Conservation (phyloP, 2,113 vertebrate genomes). For the Rutilus rutilus region DNA sequence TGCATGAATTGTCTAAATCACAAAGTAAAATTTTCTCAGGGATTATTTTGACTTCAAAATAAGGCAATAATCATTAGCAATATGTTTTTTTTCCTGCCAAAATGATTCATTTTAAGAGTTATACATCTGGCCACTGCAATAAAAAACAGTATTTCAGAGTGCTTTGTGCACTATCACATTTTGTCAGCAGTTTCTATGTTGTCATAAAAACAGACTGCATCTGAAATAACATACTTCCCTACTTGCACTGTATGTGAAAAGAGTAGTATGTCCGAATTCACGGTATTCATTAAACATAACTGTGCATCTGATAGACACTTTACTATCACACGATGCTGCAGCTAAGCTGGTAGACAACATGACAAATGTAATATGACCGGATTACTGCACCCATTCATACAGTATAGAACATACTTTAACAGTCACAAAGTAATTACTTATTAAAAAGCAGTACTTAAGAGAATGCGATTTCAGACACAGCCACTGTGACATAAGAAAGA, state of each 20-base stretch:
- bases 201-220: not conserved
- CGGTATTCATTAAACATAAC: no score
- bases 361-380: no score
- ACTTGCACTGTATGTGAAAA: not conserved
- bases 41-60: not conserved
- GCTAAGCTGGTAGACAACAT: no score
- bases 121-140: not conserved
- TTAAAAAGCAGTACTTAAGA: not conserved
- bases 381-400: not conserved
- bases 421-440: not conserved
- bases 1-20: slow-evolving; percentile 12
- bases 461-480: no score
- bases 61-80: not conserved
- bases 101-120: slow-evolving; percentile 10
- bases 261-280: not conserved
- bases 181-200: not conserved
- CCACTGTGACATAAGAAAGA: not conserved
- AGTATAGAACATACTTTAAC: not conserved
- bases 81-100: not conserved
- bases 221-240: not conserved
- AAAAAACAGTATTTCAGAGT: not conserved
- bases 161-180: not conserved
- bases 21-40: not conserved
- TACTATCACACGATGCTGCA: no score
- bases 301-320: no score